Percentiles rank a stretch among this genome's conserved stretches.
Evolutionary conservation across 1,140 invertebrate genomes (phyloP).

Genomic region (Batillaria attramentaria): DNA sequence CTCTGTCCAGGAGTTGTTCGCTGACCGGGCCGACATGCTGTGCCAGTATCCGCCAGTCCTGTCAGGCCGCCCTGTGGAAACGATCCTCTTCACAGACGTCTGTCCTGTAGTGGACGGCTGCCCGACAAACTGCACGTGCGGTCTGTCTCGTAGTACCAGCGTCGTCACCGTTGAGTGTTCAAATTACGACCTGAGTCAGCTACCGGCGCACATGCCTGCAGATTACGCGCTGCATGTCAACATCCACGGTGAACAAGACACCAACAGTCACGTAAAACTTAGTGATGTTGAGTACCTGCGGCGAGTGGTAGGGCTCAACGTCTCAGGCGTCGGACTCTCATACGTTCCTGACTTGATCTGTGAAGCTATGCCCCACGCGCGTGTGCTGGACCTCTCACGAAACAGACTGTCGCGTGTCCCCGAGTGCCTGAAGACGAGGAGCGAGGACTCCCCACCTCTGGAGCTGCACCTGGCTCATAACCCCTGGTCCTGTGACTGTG

Average conservation of each 20-base stretch:
- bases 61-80: neutral
- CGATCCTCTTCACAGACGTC: neutral
- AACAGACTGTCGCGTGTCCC: slow-evolving; percentile 25
- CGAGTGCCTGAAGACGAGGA: neutral
- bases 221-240: neutral
- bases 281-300: slow-evolving; percentile 3
- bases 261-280: neutral
- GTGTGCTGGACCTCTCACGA: slow-evolving; percentile 24
- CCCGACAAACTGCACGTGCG: slow-evolving; percentile 10
- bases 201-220: neutral
- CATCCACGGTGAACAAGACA: neutral
- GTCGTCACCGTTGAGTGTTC: slow-evolving; percentile 17
- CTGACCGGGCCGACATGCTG: neutral
- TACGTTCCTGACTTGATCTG: slow-evolving; percentile 7
- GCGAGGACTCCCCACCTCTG: neutral
- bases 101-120: slow-evolving; percentile 19
- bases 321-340: neutral
- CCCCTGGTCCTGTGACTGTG: slow-evolving; percentile 31
- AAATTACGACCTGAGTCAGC: neutral
- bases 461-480: slow-evolving; percentile 14
- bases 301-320: slow-evolving; percentile 16
- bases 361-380: neutral
- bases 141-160: neutral
- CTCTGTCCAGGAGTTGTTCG: neutral
- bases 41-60: neutral